phyloP scores from a whole-genome alignment of 2,888 invertebrate species.

The Platerodrilus igneus region DNA sequence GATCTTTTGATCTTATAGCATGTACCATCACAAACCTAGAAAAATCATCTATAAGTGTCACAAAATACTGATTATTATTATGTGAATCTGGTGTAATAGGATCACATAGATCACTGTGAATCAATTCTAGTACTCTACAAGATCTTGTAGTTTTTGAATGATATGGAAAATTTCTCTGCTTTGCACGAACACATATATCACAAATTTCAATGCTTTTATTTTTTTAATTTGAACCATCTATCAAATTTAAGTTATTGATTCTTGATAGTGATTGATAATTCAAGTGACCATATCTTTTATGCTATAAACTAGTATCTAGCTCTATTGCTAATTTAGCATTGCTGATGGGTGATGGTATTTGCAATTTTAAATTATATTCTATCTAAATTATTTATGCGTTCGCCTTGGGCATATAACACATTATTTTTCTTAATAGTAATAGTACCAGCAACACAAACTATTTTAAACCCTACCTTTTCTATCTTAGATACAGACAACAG shows the following conservation, averaged over 20 bases:
- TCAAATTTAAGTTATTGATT: conserved; percentile 5
- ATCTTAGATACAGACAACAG: conserved; percentile 6
- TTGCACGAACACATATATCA: too few relatives aligned
- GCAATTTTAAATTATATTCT: not conserved
- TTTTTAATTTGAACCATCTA: conserved; percentile 1
- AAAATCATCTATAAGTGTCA: not conserved
- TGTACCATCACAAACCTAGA: conserved; percentile 15
- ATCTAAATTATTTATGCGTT: conserved; percentile 1
- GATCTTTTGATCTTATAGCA: conserved; percentile 7
- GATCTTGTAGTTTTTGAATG: too few relatives aligned
- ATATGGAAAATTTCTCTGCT: too few relatives aligned
- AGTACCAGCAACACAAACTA: not conserved
- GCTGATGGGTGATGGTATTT: not conserved
- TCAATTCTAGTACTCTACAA: too few relatives aligned
- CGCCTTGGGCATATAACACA: conserved; percentile 5
- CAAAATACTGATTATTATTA: not conserved
- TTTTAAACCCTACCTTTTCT: conserved; percentile 8
- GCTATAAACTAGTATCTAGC: conserved; percentile 17
- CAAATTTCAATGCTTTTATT: too few relatives aligned
- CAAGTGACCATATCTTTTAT: too few relatives aligned
- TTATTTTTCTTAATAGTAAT: too few relatives aligned
- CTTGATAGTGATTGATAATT: not conserved
- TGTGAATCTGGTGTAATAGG: too few relatives aligned
- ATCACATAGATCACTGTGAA: too few relatives aligned
- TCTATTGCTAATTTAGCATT: conserved; percentile 28